These are phyloP conservation scores for Bacillus rossius DNA, from an alignment of 1,140 invertebrate species.

Conservation along the genomic window DNA sequence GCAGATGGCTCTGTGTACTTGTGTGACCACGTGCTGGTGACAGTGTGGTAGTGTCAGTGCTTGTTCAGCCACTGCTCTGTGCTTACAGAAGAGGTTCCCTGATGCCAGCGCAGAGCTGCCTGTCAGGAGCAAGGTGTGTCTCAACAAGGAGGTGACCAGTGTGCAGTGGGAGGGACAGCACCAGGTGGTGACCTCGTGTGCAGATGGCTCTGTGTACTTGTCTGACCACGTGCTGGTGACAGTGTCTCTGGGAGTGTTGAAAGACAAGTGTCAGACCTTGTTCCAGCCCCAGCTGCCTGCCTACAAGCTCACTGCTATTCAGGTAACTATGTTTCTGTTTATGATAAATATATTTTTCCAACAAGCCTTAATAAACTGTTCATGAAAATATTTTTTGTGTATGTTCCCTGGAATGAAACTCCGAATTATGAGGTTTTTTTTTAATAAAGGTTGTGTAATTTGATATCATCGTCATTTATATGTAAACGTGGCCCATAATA, in stretches of 20 bases:
- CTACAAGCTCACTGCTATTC: conserved; percentile 22
- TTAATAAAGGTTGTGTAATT: no score
- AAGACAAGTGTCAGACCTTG: conserved; percentile 17
- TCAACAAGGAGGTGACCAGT: conserved; percentile 45
- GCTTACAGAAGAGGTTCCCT: conserved; percentile 21
- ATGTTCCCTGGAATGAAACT: no score
- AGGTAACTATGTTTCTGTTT: conserved; percentile 21
- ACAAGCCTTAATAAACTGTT: no score
- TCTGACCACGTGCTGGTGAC: conserved; percentile 29
- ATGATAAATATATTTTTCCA: no score
- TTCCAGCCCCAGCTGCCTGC: conserved; percentile 26
- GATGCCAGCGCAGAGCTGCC: conserved; percentile 21
- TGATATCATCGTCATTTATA: no score
- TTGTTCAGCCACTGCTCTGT: no score
- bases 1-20: no score
- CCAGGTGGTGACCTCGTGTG: conserved; percentile 44
- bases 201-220: conserved; percentile 23
- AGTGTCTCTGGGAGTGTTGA: conserved; percentile 31
- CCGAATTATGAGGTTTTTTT: no score
- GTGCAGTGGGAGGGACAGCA: conserved; percentile 40
- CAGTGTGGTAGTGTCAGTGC: no score
- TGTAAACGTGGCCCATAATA: no score
- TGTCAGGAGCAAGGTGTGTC: conserved; percentile 38
- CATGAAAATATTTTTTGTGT: no score
- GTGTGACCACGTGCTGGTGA: no score